Percentiles rank a stretch among this genome's conserved stretches.
Evolutionary conservation across 1,140 invertebrate genomes (phyloP).

Genomic region (Thaumetopoea pityocampa): DNA sequence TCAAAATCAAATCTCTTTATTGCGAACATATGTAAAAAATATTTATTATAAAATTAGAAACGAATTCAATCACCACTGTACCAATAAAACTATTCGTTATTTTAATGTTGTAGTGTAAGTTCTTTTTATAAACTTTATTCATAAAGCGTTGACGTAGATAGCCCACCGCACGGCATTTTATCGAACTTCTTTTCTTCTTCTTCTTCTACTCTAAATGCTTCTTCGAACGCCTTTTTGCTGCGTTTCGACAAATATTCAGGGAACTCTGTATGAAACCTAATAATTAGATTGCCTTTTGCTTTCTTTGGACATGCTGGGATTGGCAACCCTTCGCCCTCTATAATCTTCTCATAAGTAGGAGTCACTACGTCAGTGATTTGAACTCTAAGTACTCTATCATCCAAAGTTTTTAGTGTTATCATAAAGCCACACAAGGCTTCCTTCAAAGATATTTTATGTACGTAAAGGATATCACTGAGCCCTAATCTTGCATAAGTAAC

Average conservation of each 20-base stretch:
- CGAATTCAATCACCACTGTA: no score
- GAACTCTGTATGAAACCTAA: conserved; percentile 47
- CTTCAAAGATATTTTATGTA: conserved; percentile 76
- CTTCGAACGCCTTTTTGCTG: conserved; percentile 47
- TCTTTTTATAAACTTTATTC: background rate
- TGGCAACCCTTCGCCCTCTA: conserved; percentile 81
- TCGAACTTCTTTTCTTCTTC: conserved; percentile 53
- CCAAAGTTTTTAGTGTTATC: conserved; percentile 80
- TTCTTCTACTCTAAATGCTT: conserved; percentile 46
- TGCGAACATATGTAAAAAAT: no score
- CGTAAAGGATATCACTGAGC: conserved; percentile 81
- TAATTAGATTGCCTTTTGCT: conserved; percentile 58
- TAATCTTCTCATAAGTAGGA: conserved; percentile 78
- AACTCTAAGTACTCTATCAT: conserved; percentile 80
- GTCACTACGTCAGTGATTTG: conserved; percentile 83
- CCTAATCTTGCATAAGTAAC: conserved; percentile 84
- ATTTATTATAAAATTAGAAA: no score
- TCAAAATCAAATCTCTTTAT: no score
- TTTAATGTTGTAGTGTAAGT: no score
- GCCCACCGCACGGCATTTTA: conserved; percentile 45
- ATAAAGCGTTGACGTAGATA: conserved; percentile 26
- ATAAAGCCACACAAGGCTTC: conserved; percentile 82
- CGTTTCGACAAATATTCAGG: conserved; percentile 56
- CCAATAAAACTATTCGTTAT: no score
- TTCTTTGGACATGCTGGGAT: conserved; percentile 60